Conservation (phyloP, 2,113 vertebrate genomes). For the Lophochroa leadbeateri region DNA sequence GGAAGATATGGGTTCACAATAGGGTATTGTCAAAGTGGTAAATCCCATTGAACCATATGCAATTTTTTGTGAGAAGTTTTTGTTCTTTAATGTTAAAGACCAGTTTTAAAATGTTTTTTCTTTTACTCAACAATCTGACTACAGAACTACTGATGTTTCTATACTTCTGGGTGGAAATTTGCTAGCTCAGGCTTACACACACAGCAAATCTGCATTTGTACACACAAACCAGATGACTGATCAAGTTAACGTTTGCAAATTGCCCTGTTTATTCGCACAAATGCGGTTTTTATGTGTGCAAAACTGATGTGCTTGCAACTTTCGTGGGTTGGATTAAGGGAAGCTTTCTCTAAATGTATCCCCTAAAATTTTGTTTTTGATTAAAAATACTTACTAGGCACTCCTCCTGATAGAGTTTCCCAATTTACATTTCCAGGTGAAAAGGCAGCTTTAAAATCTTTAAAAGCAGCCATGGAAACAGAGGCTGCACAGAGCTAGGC, state of each 20-base stretch:
- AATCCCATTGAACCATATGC: neutral
- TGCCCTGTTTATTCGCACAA: slow-evolving; percentile 16
- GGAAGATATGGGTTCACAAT: neutral
- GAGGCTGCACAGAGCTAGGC: slow-evolving; percentile 53
- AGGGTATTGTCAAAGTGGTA: neutral
- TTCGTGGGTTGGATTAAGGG: neutral
- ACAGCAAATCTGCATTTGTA: neutral
- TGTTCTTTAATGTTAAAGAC: neutral
- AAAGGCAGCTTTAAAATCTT: slow-evolving; percentile 54
- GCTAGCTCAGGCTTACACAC: neutral
- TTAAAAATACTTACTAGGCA: slow-evolving; percentile 61
- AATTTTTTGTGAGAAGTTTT: neutral
- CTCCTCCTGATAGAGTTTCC: slow-evolving; percentile 34
- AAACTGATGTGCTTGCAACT: slow-evolving; percentile 47
- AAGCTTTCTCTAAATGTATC: neutral
- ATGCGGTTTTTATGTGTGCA: neutral
- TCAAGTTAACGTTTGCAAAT: neutral
- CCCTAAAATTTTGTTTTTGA: slow-evolving; percentile 52
- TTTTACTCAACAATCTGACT: neutral
- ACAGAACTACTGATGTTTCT: neutral
- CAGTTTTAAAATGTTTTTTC: neutral
- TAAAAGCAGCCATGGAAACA: slow-evolving; percentile 69
- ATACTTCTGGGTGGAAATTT: neutral
- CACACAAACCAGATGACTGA: slow-evolving; percentile 6
- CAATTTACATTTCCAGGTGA: slow-evolving; percentile 68